These are phyloP conservation scores for Jordanella pulchra DNA, from an alignment of 2,797 vertebrate species.

Conservation along the genomic window DNA sequence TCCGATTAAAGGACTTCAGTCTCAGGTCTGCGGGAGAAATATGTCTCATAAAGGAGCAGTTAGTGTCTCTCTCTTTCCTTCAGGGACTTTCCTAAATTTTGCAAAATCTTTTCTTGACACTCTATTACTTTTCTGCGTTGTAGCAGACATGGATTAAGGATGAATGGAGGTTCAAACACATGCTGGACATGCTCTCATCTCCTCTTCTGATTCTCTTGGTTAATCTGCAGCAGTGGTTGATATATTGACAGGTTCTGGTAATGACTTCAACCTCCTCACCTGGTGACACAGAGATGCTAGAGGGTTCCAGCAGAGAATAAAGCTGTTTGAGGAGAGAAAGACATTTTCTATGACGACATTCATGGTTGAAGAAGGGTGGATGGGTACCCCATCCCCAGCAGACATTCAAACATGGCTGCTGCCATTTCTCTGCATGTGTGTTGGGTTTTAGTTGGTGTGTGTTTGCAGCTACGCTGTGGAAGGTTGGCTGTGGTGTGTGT, in stretches of 20 bases:
- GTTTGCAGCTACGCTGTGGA: constrained; percentile 38
- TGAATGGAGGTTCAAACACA: constrained; percentile 28
- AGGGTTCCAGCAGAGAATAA: constrained; percentile 48
- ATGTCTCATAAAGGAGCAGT: background rate
- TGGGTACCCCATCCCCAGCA: background rate
- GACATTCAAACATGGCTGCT: background rate
- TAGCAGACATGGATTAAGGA: too few species aligned
- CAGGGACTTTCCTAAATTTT: constrained; percentile 26
- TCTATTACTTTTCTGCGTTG: too few species aligned
- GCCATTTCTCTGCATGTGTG: background rate
- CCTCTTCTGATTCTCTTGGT: constrained; percentile 26
- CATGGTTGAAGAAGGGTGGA: too few species aligned
- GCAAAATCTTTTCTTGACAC: too few species aligned
- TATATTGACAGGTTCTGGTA: constrained; percentile 47
- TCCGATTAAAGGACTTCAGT: constrained; percentile 8
- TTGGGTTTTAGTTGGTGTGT: constrained; percentile 17
- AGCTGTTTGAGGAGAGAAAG: too few species aligned
- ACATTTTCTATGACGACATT: too few species aligned
- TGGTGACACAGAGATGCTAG: constrained; percentile 51
- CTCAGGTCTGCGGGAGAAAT: too few species aligned
- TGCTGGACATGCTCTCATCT: constrained; percentile 50
- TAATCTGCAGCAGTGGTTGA: constrained; percentile 34
- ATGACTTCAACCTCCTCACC: constrained; percentile 57
- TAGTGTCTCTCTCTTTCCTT: constrained; percentile 7
- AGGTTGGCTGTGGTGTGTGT: constrained; percentile 17